Base-by-base conservation (phyloP, 2,113 vertebrate species). In the Meles meles region DNA sequence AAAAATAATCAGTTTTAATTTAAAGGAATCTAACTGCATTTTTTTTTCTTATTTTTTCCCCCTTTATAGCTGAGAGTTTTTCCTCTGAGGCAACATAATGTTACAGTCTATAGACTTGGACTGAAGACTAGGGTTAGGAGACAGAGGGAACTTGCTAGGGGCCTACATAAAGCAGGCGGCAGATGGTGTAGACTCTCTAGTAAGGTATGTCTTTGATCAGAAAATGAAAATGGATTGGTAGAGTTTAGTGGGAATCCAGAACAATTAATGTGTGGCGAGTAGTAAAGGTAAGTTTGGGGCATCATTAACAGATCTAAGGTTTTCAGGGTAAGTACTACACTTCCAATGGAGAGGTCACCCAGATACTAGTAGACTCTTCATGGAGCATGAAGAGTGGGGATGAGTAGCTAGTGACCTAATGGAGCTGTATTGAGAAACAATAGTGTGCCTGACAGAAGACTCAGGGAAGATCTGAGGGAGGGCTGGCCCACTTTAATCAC, bases 1-100 rank as follows among this genome's bases (percentile, higher is more conserved):
- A 93, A 97, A 89, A 95, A 42, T 65, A 39, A 95, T 90, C 63
- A 87, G 82, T 90, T 93, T 97, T 96, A 95, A 84, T 88, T 79
- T 72, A 77, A 92, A 88, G 6, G 34, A 90, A 96, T 27, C 25
- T 84, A 97, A 27, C 5, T 74, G 9, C 39, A 88, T 91, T 81
- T 1, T 4, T 3, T 85, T 90, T 85, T 10, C 9, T 82, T 23
- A 17, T 17, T 55, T 84, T 86, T n/a, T 31, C 29, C 13, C 6
- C 10, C 5, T 92, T 92, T 77, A 79, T 2, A 42, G 3, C 9
- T 84, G 61, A 80, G 6, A 7, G 17, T 42, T 82, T 91, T 94
- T 55, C 34, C 25, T 61, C 6, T 67, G 25, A 59, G 72, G 52
- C 4, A 74, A 79, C 39, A 80, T 9, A 65, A 39, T 39, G 31